phyloP scores from a whole-genome alignment of 2,797 vertebrate genomes.

The Gymnocypris eckloni region DNA sequence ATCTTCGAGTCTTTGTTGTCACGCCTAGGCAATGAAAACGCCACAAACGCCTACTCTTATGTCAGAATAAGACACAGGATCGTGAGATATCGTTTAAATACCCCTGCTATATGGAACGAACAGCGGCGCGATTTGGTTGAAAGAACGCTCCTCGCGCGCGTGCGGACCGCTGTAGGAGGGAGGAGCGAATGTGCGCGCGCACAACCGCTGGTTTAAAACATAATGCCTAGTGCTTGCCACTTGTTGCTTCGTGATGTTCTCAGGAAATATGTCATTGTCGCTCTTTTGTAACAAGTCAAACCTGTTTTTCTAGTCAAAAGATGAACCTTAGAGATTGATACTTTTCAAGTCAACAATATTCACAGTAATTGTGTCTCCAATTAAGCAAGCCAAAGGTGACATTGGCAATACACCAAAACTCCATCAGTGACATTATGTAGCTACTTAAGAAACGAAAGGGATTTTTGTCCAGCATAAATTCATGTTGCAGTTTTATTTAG shows the following conservation, averaged over 20 bases:
- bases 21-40: neutral
- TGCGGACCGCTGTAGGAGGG: neutral
- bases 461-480: neutral
- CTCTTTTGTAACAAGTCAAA: neutral
- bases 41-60: neutral
- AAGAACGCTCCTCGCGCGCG: neutral
- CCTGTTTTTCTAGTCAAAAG: neutral
- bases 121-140: neutral
- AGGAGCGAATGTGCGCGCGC: conserved; percentile 2
- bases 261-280: neutral
- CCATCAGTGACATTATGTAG: neutral
- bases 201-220: neutral
- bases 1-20: neutral
- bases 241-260: conserved; percentile 3
- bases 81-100: neutral
- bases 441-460: neutral
- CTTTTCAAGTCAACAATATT: neutral
- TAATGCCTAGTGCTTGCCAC: neutral
- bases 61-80: neutral
- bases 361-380: neutral
- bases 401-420: neutral
- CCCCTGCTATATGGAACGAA: neutral
- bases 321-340: neutral
- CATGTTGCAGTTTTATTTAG: neutral
- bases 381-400: neutral